Percentiles rank a stretch among this genome's conserved stretches.
Evolutionary conservation across 2,113 vertebrate genomes (phyloP).

Genomic region (Otolemur garnettii): DNA sequence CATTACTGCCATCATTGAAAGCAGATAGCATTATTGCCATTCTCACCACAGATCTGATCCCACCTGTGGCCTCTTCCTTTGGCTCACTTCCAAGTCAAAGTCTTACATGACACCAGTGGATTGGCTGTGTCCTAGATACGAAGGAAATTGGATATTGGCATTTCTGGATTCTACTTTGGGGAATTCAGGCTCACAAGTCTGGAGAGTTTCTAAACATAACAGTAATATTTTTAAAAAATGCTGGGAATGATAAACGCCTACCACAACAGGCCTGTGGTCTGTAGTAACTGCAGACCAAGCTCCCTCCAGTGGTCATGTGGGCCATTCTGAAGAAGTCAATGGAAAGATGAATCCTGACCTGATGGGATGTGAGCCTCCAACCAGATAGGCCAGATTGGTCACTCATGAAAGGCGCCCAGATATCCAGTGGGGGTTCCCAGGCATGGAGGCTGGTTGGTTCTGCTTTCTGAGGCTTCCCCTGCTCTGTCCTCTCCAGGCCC

Average conservation of each 20-base stretch:
- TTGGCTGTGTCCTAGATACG: background rate
- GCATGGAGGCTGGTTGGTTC: background rate
- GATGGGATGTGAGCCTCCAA: background rate
- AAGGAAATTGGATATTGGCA: background rate
- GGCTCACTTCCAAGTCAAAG: background rate
- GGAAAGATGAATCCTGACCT: background rate
- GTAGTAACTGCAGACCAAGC: background rate
- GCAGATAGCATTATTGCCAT: background rate
- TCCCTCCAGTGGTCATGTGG: background rate
- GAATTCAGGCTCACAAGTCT: background rate
- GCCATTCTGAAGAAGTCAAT: background rate
- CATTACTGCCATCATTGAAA: background rate
- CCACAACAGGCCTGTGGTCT: background rate
- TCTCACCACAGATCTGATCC: background rate
- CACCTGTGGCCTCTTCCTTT: too few relatives aligned
- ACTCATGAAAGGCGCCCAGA: background rate
- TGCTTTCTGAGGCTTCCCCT: background rate
- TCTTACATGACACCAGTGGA: background rate
- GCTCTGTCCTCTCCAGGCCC: background rate
- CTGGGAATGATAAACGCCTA: background rate
- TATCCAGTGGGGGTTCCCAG: background rate
- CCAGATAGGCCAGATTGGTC: background rate
- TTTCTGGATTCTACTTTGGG: background rate
- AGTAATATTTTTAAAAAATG: background rate
- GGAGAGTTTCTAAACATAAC: background rate